Evolutionary conservation across 1,140 invertebrate genomes (phyloP).

Genomic region (Oncopodura yosiiana): DNA sequence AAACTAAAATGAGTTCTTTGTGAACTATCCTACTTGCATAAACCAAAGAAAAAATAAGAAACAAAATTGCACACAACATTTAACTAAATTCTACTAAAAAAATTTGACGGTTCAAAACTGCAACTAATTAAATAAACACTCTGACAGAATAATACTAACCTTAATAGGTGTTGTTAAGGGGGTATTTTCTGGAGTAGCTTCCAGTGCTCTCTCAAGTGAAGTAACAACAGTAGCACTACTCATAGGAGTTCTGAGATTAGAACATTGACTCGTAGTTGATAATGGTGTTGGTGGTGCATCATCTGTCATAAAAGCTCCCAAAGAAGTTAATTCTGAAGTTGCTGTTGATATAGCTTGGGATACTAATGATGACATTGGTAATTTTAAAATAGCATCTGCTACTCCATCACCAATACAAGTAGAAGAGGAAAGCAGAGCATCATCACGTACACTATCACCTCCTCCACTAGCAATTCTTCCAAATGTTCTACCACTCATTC

Average conservation of each 20-base stretch:
- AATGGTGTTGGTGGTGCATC: conserved; percentile 25
- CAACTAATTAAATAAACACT: background rate
- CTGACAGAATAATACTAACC: conserved; percentile 43
- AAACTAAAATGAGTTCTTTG: conserved; percentile 17
- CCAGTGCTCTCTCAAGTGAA: conserved; percentile 68
- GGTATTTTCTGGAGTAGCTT: conserved; percentile 78
- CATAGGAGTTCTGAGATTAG: background rate
- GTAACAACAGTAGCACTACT: background rate
- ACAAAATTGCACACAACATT: too few species aligned
- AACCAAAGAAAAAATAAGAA: background rate
- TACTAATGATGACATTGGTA: conserved; percentile 19
- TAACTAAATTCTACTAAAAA: too few species aligned
- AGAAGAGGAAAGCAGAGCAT: background rate
- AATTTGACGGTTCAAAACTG: too few species aligned
- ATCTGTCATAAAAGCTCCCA: conserved; percentile 6
- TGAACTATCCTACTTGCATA: background rate
- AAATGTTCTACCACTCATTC: background rate
- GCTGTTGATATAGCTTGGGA: conserved; percentile 10
- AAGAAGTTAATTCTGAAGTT: conserved; percentile 11
- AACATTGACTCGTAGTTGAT: background rate
- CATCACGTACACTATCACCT: background rate
- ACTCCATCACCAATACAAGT: background rate
- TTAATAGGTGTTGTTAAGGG: conserved; percentile 52
- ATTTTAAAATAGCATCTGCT: background rate
- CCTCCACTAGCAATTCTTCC: too few species aligned